These are phyloP conservation scores for Pogona vitticeps DNA, from an alignment of 2,113 vertebrate genomes.

Conservation along the genomic window DNA sequence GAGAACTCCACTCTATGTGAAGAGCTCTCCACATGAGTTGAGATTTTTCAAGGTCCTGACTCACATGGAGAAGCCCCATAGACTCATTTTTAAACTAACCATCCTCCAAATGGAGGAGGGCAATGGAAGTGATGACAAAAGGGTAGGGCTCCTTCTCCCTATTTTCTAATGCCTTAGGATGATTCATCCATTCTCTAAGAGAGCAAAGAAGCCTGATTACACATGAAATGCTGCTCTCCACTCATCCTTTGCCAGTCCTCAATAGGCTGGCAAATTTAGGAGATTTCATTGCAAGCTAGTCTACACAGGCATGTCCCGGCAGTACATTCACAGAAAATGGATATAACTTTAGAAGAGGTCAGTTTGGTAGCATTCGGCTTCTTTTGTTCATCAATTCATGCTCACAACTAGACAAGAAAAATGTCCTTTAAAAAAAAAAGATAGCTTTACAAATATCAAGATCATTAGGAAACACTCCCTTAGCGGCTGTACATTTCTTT, in stretches of 20 bases:
- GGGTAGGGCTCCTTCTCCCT: too few relatives aligned
- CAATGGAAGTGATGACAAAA: too few relatives aligned
- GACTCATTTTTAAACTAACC: too few relatives aligned
- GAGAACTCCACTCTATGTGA: too few relatives aligned
- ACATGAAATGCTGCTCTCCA: neutral
- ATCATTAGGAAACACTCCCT: conserved; percentile 18
- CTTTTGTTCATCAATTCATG: neutral
- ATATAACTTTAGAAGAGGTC: neutral
- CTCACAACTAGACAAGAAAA: neutral
- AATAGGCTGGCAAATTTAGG: neutral
- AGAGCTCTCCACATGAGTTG: too few relatives aligned
- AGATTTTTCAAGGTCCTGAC: too few relatives aligned
- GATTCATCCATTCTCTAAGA: too few relatives aligned
- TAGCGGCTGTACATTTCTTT: neutral
- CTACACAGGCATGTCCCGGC: neutral
- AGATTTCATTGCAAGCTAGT: neutral
- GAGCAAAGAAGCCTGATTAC: too few relatives aligned
- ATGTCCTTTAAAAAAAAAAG: neutral
- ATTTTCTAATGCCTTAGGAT: too few relatives aligned
- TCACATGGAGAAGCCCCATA: too few relatives aligned
- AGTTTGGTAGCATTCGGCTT: neutral
- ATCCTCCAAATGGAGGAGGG: too few relatives aligned
- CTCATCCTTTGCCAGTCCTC: neutral
- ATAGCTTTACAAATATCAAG: conserved; percentile 12
- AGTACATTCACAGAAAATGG: neutral